Conservation (phyloP, 2,113 vertebrate species). For the Bungarus multicinctus region DNA sequence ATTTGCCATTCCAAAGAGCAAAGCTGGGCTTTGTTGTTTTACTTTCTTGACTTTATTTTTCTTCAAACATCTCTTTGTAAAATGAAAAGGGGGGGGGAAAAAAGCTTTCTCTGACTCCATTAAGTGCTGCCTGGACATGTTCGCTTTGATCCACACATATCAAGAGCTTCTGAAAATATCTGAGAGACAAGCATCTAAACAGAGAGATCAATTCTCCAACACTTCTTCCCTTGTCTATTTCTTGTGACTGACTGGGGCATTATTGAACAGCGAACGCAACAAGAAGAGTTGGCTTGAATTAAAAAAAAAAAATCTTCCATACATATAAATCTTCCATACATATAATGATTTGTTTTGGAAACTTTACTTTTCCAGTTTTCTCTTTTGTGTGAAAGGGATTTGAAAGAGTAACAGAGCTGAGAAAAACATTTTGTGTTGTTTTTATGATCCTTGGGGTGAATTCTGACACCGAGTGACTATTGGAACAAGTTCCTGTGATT, state of each 20-base stretch:
- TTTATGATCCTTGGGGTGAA: not conserved
- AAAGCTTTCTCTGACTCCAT: not conserved
- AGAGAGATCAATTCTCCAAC: not conserved
- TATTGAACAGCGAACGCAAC: not conserved
- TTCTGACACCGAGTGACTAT: not conserved
- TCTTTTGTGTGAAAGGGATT: not conserved
- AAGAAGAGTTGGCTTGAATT: fast-evolving
- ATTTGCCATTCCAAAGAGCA: not conserved
- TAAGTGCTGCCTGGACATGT: slow-evolving; percentile 9
- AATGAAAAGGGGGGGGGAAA: not conserved
- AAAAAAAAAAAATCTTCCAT: not conserved
- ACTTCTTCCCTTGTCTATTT: not conserved
- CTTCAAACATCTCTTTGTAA: not conserved
- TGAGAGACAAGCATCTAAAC: not conserved
- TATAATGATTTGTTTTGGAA: slow-evolving; percentile 18
- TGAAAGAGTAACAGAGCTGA: not conserved
- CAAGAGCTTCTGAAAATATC: not conserved
- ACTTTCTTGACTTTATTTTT: not conserved
- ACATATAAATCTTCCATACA: not conserved
- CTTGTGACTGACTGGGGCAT: not conserved
- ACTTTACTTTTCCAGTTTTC: not conserved
- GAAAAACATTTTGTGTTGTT: not conserved
- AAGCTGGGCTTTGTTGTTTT: not conserved
- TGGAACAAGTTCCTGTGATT: not conserved
- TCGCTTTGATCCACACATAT: not conserved